phyloP scores from a whole-genome alignment of 30 jellyfish, hydroid and myxozoan species.

The Cassiopea andromeda region DNA sequence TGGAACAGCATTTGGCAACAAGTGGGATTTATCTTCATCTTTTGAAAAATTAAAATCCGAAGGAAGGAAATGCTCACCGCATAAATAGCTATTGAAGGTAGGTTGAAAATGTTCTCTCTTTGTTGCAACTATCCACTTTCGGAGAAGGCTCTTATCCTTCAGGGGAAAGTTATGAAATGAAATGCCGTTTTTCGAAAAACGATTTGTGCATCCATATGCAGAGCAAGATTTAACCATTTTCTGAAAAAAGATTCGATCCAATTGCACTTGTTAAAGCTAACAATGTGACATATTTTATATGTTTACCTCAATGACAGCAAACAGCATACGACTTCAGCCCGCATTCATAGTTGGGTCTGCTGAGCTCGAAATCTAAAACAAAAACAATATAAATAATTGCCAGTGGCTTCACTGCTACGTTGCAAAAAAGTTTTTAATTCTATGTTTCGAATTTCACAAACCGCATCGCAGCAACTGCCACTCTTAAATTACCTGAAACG shows the following conservation, averaged over 20 bases:
- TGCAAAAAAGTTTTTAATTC: background rate
- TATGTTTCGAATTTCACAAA: background rate
- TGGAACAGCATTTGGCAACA: slow-evolving; percentile 17
- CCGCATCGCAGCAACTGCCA: background rate
- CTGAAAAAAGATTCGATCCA: background rate
- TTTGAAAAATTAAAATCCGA: background rate
- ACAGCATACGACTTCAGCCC: background rate
- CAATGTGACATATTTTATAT: background rate
- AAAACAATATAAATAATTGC: background rate
- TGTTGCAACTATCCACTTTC: slow-evolving; percentile 35
- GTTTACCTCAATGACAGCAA: background rate
- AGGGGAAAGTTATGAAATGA: slow-evolving; percentile 41
- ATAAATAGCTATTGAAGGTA: slow-evolving; percentile 22
- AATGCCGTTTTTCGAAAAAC: slow-evolving; percentile 17
- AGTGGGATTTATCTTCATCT: background rate
- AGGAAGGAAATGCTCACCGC: slow-evolving; percentile 47
- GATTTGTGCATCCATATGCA: slow-evolving; percentile 55
- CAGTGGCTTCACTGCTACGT: background rate
- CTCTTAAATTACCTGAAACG: background rate
- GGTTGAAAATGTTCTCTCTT: slow-evolving; percentile 5
- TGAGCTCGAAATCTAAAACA: background rate
- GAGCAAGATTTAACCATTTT: slow-evolving; percentile 42
- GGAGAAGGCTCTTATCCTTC: slow-evolving; percentile 11
- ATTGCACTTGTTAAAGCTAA: background rate
- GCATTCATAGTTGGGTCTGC: background rate